Base-by-base conservation (phyloP, 2,888 invertebrate genomes). In the Drosophila limbata region DNA sequence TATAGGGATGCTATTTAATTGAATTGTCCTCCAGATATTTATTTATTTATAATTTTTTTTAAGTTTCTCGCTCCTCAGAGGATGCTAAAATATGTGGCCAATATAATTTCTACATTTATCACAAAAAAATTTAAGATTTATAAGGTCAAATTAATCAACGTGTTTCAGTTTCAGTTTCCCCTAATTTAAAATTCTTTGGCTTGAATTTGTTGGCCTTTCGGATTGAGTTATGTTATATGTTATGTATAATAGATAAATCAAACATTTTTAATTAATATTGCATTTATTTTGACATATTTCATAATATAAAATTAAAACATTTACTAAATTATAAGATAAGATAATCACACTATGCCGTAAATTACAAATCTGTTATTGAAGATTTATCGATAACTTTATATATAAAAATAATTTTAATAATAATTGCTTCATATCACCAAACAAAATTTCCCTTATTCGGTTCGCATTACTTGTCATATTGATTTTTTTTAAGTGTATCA, bases 371-470 rank as follows among this genome's bases (percentile, higher is more conserved):
- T 35, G 48, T 47, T 65, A 65, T 68, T 68, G 53, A 65, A 77
- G 69, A 55, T 64, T 57, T 42, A 76, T 55, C 53, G 51, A 69
- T 71, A 60, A 31, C 28, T 25, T 25, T 28, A 28, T 28, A 8
- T 53, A 48, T 64, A 47, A 51, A 56, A 48, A 56, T 65, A 37
- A 45, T 62, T 33, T 44, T 81, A 76, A 71, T 66, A 77, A 86
- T 85, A 84, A 88, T 88, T 85, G 87, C 84, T 84, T 84, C 55
- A 71, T 88, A 88, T 85, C 87, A 88, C 84, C 84, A 66, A 71
- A 64, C 68, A 63, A 80, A 80, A 56, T 72, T 61, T 10, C 60
- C 13, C 21, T 42, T 42, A 44, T 75, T 25, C 70, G n/a, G 37
- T 63, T 48, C 56, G 15, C 21, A 15, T 28, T 17, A 39, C 40